phyloP scores from a whole-genome alignment of 2,797 vertebrate species.

The Simalia tracyae region DNA sequence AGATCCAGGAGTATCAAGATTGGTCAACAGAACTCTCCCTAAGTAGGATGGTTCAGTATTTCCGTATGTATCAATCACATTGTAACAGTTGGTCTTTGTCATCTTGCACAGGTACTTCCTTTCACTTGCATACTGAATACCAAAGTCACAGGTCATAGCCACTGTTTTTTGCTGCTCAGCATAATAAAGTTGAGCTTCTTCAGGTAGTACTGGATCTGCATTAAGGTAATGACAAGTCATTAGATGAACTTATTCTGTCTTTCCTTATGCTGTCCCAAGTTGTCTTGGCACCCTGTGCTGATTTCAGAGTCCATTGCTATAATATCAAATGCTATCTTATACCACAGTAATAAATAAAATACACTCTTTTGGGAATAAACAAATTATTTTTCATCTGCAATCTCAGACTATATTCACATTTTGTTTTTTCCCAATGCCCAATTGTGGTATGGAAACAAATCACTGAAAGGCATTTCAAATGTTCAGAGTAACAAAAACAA shows the following conservation, averaged over 20 bases:
- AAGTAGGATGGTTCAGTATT: accelerated
- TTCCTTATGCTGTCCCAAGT: neutral
- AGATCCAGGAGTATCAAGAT: accelerated
- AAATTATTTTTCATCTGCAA: neutral
- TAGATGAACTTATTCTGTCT: neutral
- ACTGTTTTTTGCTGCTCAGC: conserved; percentile 57
- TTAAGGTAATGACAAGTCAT: neutral
- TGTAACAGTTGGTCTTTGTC: conserved; percentile 4
- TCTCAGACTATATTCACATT: neutral
- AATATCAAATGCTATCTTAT: neutral
- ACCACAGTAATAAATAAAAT: neutral
- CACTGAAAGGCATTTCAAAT: neutral
- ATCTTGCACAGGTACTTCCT: conserved; percentile 68
- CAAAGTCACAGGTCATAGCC: conserved; percentile 60
- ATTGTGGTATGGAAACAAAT: neutral
- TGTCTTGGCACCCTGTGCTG: neutral
- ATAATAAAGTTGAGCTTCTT: conserved; percentile 68
- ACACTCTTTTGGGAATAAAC: neutral
- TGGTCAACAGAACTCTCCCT: conserved; percentile 60
- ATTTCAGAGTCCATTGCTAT: neutral
- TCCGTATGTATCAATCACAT: conserved; percentile 40
- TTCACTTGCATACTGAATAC: accelerated
- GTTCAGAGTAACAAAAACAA: neutral
- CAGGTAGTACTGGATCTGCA: conserved; percentile 17
- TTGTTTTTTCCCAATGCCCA: neutral